These are phyloP conservation scores for Champsocephalus gunnari DNA, from an alignment of 2,797 vertebrate genomes.

Conservation along the genomic window DNA sequence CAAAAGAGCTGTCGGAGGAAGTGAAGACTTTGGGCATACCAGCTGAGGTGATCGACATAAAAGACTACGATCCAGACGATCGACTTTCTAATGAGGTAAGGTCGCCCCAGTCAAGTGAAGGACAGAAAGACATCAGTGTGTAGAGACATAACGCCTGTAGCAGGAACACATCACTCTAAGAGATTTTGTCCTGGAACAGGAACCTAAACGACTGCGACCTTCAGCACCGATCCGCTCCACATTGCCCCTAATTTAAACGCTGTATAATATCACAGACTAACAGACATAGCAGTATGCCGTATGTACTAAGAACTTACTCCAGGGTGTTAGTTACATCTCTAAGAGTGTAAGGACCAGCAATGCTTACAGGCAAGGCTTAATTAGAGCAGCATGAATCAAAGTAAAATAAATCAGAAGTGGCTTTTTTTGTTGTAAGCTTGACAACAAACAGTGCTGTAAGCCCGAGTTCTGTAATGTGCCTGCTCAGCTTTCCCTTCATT, in stretches of 20 bases:
- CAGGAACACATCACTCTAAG: neutral
- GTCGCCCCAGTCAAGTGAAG: neutral
- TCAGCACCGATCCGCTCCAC: neutral
- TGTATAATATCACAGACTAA: neutral
- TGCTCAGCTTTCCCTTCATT: constrained; percentile 19
- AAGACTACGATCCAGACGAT: constrained; percentile 93
- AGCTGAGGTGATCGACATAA: constrained; percentile 87
- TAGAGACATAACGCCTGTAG: neutral
- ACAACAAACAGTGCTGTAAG: constrained; percentile 3
- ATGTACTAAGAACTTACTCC: neutral
- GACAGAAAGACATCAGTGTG: neutral
- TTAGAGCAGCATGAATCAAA: constrained; percentile 30
- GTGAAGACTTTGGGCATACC: constrained; percentile 79
- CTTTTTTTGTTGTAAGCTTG: constrained; percentile 1
- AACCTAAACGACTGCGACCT: neutral
- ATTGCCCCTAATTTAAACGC: neutral
- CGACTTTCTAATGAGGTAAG: constrained; percentile 90
- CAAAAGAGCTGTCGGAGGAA: constrained; percentile 84
- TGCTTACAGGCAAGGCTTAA: neutral
- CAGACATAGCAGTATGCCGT: neutral
- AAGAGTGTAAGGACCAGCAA: neutral
- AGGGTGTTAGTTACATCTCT: constrained; percentile 14
- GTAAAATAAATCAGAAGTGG: constrained; percentile 12
- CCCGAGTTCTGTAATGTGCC: neutral
- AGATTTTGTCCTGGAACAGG: neutral